phyloP scores from a whole-genome alignment of 2,888 invertebrate genomes.

The Tupiocoris notatus region DNA sequence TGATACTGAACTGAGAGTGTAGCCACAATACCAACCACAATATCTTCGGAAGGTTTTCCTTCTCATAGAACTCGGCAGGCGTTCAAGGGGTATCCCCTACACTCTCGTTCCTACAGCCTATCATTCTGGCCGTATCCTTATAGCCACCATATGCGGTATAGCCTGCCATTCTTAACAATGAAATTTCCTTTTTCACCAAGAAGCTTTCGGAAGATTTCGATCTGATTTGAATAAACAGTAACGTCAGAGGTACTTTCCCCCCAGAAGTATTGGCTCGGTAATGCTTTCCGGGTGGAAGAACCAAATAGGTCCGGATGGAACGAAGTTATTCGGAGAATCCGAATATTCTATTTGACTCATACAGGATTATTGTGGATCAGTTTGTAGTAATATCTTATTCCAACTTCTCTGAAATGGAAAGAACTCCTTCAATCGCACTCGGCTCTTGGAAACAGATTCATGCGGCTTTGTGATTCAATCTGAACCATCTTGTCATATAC shows the following conservation, averaged over 20 bases:
- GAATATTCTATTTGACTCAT: too few relatives aligned
- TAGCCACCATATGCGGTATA: background rate
- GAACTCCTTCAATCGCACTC: too few relatives aligned
- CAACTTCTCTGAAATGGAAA: too few relatives aligned
- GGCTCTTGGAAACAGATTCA: too few relatives aligned
- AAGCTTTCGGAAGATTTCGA: conserved; percentile 1
- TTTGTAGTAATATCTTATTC: too few relatives aligned
- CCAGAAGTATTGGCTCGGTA: background rate
- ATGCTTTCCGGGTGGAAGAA: background rate
- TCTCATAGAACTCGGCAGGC: background rate
- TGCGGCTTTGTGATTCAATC: too few relatives aligned
- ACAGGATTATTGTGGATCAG: too few relatives aligned
- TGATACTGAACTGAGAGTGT: conserved; percentile 20
- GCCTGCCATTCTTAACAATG: conserved; percentile 4
- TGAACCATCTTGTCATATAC: too few relatives aligned
- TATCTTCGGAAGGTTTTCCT: background rate
- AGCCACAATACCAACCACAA: background rate
- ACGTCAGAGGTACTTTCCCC: background rate
- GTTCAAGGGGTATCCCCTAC: background rate
- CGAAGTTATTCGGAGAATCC: too few relatives aligned
- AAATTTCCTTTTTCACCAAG: background rate
- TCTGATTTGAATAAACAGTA: conserved; percentile 17
- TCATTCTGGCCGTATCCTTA: background rate
- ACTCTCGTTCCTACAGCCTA: background rate
- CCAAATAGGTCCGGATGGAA: too few relatives aligned